A percentile compares a stretch with the other conserved stretches of the same genome.
These are phyloP conservation scores for Callocephalon fimbriatum DNA, from an alignment of 2,113 vertebrate genomes.

Conservation along the genomic window DNA sequence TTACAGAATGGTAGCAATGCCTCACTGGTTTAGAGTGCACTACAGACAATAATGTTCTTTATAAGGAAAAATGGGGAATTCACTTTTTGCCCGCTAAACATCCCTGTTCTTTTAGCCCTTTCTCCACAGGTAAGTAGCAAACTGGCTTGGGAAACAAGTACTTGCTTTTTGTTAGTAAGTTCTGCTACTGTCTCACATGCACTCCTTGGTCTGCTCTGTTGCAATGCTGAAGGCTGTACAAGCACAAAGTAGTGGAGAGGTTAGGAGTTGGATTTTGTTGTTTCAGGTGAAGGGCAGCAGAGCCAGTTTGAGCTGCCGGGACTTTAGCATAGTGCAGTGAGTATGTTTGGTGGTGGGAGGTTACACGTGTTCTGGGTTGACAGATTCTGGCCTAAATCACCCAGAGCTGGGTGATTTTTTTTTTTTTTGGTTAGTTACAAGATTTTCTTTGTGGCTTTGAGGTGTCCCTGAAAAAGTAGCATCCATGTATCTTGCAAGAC, in stretches of 20 bases:
- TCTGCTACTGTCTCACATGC: rapidly evolving
- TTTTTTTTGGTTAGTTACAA: rapidly evolving
- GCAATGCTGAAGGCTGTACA: not conserved
- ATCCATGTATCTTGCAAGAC: not conserved
- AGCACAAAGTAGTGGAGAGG: not conserved
- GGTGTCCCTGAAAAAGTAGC: not conserved
- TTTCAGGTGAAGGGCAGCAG: not conserved
- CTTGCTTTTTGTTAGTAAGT: not conserved
- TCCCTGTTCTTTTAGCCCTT: not conserved
- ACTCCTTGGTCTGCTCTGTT: not conserved
- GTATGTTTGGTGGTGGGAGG: not conserved
- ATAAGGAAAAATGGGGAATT: not conserved
- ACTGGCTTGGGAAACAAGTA: not conserved
- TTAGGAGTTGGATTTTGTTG: not conserved
- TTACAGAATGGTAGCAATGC: not conserved
- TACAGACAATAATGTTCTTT: not conserved
- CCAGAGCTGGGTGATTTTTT: not conserved
- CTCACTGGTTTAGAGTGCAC: not conserved
- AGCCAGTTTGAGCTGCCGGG: not conserved
- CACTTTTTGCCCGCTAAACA: not conserved
- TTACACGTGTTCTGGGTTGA: not conserved
- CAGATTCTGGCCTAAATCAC: not conserved
- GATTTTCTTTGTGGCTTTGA: not conserved
- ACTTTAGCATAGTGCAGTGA: not conserved
- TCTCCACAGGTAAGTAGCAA: not conserved